Evolutionary conservation across 2,797 vertebrate genomes (phyloP), one percentile per base, ranked within the genome.

Genomic region (Aldrovandia affinis): DNA sequence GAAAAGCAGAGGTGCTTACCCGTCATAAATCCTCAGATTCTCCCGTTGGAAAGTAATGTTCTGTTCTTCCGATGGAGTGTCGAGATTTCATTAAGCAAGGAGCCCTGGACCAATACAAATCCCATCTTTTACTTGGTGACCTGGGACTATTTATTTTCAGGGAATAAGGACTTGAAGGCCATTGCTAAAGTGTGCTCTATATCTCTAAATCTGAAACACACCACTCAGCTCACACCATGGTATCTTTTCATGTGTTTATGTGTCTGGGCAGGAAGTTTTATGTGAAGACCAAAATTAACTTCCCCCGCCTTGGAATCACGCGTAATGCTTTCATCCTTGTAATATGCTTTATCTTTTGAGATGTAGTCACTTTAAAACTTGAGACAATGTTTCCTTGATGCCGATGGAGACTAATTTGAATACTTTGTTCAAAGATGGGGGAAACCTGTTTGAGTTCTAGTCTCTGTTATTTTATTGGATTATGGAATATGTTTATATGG

Each of bases 71-170:
- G 30, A 59, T 33, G 54, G 82, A 54, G 82, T 77, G 47, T 75
- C 14, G 33, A 84, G 39, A 73, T 57, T 84, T 68, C 82, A 83
- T 83, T 86, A 83, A 83, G 81, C 81, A 85, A 47, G 44, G 63
- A 59, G 77, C 75, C 47, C 59, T 52, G 54, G 42, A 81, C 80
- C 80, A 81, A 78, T 78, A 79, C 80, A 73, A 47, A 47, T 47
- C 77, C 81, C 80, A 85, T 87, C 83, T 87, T 82, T 87, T 85
- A 87, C 81, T 87, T 85, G 75, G 81, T 78, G 68, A 36, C 52
- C 47, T 33, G 50, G 59, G 77, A 83, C 78, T 47, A 83, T 80
- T 65, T 77, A 57, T 88, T 85, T 82, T 28, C 70, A 61, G 78
- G 42, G 36, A 65, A 81, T 65, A 52, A 70, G 78, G 75, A 70